Evolutionary conservation across 2,113 vertebrate species (phyloP).

Genomic region (Malurus cyaneus): DNA sequence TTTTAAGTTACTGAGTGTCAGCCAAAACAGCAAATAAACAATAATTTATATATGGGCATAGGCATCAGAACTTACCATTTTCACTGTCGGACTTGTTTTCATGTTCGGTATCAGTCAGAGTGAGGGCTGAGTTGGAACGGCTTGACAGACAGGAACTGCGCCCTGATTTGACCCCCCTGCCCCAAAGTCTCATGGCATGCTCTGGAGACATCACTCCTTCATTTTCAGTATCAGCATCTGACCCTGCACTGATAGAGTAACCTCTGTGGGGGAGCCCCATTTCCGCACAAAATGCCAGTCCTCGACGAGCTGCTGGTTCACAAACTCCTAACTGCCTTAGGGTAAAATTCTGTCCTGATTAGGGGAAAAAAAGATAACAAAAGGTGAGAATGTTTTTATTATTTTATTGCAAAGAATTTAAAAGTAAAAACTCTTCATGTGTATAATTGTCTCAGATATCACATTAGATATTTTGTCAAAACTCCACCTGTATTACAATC

Average conservation of each 20-base stretch:
- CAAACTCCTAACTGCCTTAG: constrained; percentile 98
- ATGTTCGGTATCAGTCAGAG: constrained; percentile 95
- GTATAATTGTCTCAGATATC: background rate
- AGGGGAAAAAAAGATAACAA: constrained; percentile 77
- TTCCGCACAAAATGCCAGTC: constrained; percentile 94
- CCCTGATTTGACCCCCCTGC: constrained; percentile 89
- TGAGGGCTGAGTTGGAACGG: constrained; percentile 96
- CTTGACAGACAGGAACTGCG: constrained; percentile 95
- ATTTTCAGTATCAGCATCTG: constrained; percentile 89
- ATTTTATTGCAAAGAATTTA: background rate
- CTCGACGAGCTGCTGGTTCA: constrained; percentile 89
- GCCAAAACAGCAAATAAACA: constrained; percentile 18
- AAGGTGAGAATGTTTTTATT: constrained; percentile 59
- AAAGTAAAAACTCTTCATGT: constrained; percentile 42
- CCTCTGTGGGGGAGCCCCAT: constrained; percentile 94
- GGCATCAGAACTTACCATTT: constrained; percentile 83
- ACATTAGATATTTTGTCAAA: background rate
- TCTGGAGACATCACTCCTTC: constrained; percentile 93
- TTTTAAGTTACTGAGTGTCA: background rate
- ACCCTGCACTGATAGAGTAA: constrained; percentile 88
- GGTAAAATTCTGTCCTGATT: constrained; percentile 95
- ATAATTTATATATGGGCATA: background rate
- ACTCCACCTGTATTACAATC: background rate
- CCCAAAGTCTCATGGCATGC: constrained; percentile 94
- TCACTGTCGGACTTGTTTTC: constrained; percentile 98